These are phyloP conservation scores for Pogonomyrmex californicus DNA, from an alignment of 1,140 invertebrate species.

Conservation along the genomic window DNA sequence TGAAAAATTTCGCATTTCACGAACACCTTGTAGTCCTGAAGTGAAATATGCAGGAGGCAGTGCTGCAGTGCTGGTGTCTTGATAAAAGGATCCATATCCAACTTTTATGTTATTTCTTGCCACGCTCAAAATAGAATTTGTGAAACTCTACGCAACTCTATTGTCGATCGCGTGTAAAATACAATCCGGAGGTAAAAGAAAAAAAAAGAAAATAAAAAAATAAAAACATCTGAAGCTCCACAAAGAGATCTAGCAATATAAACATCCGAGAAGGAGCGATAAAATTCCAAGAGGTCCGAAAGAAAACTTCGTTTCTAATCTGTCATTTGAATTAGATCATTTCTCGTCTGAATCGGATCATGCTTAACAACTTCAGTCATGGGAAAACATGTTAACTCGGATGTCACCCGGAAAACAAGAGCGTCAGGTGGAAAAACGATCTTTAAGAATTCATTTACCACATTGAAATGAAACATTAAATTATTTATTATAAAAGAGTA, in stretches of 20 bases:
- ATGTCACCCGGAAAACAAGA: constrained; percentile 22
- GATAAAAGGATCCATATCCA: constrained; percentile 44
- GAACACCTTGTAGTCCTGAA: constrained; percentile 21
- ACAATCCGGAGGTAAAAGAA: not conserved
- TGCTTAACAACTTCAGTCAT: not conserved
- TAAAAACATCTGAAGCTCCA: not conserved
- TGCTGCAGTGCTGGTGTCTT: constrained; percentile 73
- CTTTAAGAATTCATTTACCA: constrained; percentile 20
- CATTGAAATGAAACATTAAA: not conserved
- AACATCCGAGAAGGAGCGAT: not conserved
- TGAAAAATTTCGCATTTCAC: constrained; percentile 22
- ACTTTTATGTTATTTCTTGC: constrained; percentile 19
- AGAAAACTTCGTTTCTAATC: not conserved
- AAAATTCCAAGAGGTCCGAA: not conserved
- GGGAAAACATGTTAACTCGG: not conserved
- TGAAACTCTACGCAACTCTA: constrained; percentile 48
- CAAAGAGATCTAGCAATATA: not conserved
- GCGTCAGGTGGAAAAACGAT: not conserved
- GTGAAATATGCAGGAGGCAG: constrained; percentile 78
- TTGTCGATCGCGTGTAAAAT: constrained; percentile 6
- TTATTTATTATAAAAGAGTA: not conserved
- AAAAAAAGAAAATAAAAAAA: not conserved
- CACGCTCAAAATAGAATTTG: constrained; percentile 34
- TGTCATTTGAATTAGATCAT: constrained; percentile 22
- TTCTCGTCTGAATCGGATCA: constrained; percentile 74